Conservation (phyloP, 2,797 vertebrate genomes). For the Macrochelys suwanniensis region DNA sequence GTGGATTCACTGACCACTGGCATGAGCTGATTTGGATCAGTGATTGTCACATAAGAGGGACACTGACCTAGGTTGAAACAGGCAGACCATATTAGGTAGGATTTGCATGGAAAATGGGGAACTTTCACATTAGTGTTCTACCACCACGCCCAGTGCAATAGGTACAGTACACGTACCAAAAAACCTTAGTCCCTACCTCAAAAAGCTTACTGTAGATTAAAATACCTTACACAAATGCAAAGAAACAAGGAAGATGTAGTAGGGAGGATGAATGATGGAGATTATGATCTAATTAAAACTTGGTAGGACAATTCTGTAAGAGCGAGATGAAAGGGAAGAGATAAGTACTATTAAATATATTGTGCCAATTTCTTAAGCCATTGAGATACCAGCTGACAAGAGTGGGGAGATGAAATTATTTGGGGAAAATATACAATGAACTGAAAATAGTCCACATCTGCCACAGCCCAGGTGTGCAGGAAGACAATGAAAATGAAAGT, state of each 20-base stretch:
- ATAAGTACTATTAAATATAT: too few species aligned
- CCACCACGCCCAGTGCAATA: neutral
- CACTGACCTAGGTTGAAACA: neutral
- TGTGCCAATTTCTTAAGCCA: too few species aligned
- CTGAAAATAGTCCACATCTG: neutral
- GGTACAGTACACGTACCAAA: neutral
- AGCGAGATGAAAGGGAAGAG: too few species aligned
- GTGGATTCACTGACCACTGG: neutral
- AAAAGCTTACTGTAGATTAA: neutral
- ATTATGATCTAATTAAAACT: neutral
- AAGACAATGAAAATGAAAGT: neutral
- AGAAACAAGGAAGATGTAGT: neutral
- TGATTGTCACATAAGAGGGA: neutral
- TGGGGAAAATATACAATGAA: neutral
- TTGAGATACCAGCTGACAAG: neutral
- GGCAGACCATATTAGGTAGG: neutral
- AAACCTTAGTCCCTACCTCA: neutral
- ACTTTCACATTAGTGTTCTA: neutral
- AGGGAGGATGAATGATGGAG: neutral
- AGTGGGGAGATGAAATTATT: neutral
- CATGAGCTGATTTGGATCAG: neutral
- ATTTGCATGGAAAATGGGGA: neutral
- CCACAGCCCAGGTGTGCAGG: neutral
- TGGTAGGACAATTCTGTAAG: neutral
- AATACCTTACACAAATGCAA: fast-evolving